Base-by-base conservation (phyloP, 2,888 invertebrate species). In the Sepiola atlantica region DNA sequence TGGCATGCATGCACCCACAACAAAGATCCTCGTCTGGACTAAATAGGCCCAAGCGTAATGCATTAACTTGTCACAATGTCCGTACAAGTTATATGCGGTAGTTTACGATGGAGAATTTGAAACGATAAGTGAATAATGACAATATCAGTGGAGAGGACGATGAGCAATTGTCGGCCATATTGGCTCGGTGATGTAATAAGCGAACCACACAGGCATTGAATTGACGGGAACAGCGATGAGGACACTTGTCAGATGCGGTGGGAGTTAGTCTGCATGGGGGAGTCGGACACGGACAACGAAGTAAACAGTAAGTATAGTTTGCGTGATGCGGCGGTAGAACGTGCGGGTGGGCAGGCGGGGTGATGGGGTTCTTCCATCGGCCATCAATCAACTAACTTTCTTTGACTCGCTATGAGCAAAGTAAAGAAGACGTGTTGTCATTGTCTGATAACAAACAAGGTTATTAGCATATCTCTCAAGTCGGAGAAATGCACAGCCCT, bases 121-220 rank as follows among this genome's bases (percentile, higher is more conserved):
- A 77, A 77, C 32, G 77, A 77, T 77, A 77, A 77, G 77, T 77
- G 77, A 77, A 77, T 77, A 77, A 77, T 77, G n/a, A n/a, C n/a
- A 32, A 77, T 77, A 77, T 77, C 77, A 77, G 77, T 14, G 77
- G n/a, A 32, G 32, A 77, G n/a, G n/a, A n/a, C 32, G 77, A 77
- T 77, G 32, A 77, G 77, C 77, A 77, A 77, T 77, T 77, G n/a
- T 77, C 77, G n/a, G 77, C 77, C 77, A 77, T 77, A 77, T 77
- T 77, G 77, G n/a, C 77, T 32, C 45, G n/a, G 77, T 77, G 77
- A 77, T 32, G 77, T 77, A 77, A 77, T 77, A 77, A 77, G 77
- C 3, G 77, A 77, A n/a, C 77, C n/a, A 4, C n/a, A 12, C n/a
- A 14, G 61, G 8, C 61, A 28, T 24, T 61, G 77, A 77, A 32